Conservation (phyloP, 2,797 vertebrate genomes). For the Amblyopsis hoosieri region DNA sequence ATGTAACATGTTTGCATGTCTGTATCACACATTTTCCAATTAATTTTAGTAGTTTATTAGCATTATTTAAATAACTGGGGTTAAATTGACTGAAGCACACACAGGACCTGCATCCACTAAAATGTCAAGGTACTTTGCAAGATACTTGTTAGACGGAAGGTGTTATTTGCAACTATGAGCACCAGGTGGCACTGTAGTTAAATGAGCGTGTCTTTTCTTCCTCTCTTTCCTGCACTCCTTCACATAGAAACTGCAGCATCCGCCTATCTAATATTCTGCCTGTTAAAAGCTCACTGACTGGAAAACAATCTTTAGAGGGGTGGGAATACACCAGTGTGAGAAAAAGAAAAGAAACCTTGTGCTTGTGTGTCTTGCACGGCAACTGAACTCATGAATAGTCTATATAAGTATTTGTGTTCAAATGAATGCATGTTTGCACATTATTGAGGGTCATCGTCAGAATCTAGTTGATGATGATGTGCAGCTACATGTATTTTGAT, state of each 20-base stretch:
- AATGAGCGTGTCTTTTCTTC: slow-evolving; percentile 34
- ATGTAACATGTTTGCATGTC: no score
- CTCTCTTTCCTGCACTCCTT: slow-evolving; percentile 7
- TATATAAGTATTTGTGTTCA: slow-evolving; percentile 1
- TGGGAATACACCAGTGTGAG: slow-evolving; percentile 21
- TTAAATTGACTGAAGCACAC: slow-evolving; percentile 5
- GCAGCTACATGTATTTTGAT: not conserved
- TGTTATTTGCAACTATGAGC: slow-evolving; percentile 23
- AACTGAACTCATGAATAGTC: slow-evolving; percentile 13
- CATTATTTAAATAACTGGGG: not conserved
- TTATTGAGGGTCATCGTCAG: no score
- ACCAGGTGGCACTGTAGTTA: slow-evolving; percentile 62
- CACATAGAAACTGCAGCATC: slow-evolving; percentile 5
- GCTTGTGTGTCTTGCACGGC: slow-evolving; percentile 23
- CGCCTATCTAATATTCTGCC: slow-evolving; percentile 23
- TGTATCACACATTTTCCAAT: no score
- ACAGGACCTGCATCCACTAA: not conserved
- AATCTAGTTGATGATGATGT: not conserved
- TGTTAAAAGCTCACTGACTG: slow-evolving; percentile 50
- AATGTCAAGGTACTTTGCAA: not conserved
- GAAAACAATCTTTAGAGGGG: slow-evolving; percentile 30
- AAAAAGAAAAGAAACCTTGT: slow-evolving; percentile 15
- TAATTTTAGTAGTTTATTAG: no score
- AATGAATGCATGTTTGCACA: no score
- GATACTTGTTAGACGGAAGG: not conserved